Conservation (phyloP, 92 coral and sea anemone genomes). For the Heteractis magnifica region DNA sequence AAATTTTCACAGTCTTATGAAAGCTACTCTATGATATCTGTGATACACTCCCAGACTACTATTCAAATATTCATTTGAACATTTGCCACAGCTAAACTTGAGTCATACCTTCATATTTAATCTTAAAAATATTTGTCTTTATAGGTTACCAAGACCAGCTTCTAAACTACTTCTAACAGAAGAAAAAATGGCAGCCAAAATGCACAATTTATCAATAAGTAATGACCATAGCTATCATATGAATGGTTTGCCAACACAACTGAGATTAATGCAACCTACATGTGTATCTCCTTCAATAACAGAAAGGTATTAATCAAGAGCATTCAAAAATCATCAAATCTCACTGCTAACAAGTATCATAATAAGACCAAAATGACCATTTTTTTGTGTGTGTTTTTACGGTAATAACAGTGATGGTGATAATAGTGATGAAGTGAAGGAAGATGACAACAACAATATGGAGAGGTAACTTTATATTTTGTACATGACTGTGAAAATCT, state of each 20-base stretch:
- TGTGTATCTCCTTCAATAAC: background rate
- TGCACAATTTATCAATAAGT: constrained; percentile 87
- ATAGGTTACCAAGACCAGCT: constrained; percentile 56
- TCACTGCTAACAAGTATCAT: background rate
- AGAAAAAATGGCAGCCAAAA: constrained; percentile 95
- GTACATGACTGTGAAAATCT: background rate
- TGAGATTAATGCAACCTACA: background rate
- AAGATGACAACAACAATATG: constrained; percentile 40
- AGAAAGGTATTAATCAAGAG: constrained; percentile 19
- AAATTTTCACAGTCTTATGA: too few species aligned
- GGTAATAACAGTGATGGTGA: background rate
- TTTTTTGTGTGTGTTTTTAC: background rate
- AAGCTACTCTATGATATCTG: too few species aligned
- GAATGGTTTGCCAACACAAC: constrained; percentile 44
- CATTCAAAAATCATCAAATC: background rate
- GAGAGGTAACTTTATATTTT: constrained; percentile 21
- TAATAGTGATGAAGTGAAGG: constrained; percentile 42
- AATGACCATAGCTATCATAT: constrained; percentile 71
- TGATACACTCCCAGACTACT: too few species aligned
- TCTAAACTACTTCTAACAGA: constrained; percentile 80
- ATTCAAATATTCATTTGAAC: too few species aligned
- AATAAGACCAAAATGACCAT: too few species aligned
- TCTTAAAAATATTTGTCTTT: background rate
- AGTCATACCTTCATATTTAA: too few species aligned
- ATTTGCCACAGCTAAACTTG: too few species aligned